phyloP scores from a whole-genome alignment of 2,113 vertebrate species.

The Prolemur simus region DNA sequence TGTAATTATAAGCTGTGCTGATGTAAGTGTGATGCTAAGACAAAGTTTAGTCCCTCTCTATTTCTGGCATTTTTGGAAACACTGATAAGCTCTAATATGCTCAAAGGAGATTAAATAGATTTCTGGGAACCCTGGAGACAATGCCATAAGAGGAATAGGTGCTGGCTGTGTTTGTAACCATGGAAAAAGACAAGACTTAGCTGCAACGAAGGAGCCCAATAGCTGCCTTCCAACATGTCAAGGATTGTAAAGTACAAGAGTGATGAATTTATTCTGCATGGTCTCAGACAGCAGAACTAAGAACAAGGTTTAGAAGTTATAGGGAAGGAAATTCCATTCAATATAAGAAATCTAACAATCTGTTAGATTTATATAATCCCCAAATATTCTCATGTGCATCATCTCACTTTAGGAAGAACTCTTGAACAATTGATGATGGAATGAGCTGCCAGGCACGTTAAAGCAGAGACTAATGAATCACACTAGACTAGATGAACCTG shows the following conservation, averaged over 20 bases:
- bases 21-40: not conserved
- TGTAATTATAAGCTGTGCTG: not conserved
- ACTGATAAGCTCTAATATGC: not conserved
- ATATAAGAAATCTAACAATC: not conserved
- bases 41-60: not conserved
- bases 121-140: not conserved
- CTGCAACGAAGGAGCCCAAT: not conserved
- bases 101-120: not conserved
- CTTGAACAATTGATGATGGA: not conserved
- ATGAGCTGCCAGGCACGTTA: not conserved
- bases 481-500: not conserved
- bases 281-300: not conserved
- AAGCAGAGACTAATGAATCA: not conserved
- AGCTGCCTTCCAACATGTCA: not conserved
- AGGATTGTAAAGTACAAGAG: not conserved
- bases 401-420: not conserved
- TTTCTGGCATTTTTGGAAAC: conserved; percentile 43
- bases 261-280: not conserved
- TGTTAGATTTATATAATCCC: not conserved
- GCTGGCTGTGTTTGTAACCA: not conserved
- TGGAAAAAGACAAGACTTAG: not conserved
- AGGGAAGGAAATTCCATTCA: not conserved
- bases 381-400: not conserved
- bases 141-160: not conserved
- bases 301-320: not conserved